Base-by-base conservation (phyloP, 2,888 invertebrate genomes). In the Limnephilus lunatus region DNA sequence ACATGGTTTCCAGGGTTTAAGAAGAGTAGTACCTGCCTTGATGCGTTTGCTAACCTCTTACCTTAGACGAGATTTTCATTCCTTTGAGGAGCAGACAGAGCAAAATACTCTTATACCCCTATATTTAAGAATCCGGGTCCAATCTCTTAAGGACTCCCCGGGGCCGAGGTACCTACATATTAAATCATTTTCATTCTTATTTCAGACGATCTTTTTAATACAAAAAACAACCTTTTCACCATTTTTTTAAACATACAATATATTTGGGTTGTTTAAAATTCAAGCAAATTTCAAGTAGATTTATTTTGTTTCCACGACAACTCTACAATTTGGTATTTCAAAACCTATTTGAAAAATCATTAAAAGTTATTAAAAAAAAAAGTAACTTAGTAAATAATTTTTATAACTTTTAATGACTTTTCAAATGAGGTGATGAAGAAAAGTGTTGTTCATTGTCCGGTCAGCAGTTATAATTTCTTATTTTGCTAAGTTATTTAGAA, bases 91-190 rank as follows among this genome's bases (percentile, higher is more conserved):
- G 35, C 9, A 35, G 83, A 83, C 19, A 83, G 82, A 32, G 14
- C 82, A 83, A 32, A 83, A 83, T 35, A 35, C 32, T 83, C 15
- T 25, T 83, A 35, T 83, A 19, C 39, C 83, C 83, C n/a, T 83
- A 39, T 39, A 39, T 4, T 39, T 39, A 39, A 83, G 32, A 19
- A 35, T 35, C 83, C 7, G 83, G 32, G 35, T 35, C 39, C 32
- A 83, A 83, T 83, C 83, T 83, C 83, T 35, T 83, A 83, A 83
- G 83, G 35, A 39, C 35, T n/a, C 68, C 68, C 68, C 9, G 2
- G 68, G 25, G 25, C n/a, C 25, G 68, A 25, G n/a, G 25, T 25
- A 68, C 68, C 25, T 25, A 68, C 25, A 68, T 68, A 25, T 68
- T n/a, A 68, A 68, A 68, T 68, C 68, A 68, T n/a, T 68, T 68